A percentile compares a stretch with the other conserved stretches of the same genome.
These are phyloP conservation scores for Zoanthus sansibaricus DNA, from an alignment of 92 coral and sea anemone species.

Conservation along the genomic window DNA sequence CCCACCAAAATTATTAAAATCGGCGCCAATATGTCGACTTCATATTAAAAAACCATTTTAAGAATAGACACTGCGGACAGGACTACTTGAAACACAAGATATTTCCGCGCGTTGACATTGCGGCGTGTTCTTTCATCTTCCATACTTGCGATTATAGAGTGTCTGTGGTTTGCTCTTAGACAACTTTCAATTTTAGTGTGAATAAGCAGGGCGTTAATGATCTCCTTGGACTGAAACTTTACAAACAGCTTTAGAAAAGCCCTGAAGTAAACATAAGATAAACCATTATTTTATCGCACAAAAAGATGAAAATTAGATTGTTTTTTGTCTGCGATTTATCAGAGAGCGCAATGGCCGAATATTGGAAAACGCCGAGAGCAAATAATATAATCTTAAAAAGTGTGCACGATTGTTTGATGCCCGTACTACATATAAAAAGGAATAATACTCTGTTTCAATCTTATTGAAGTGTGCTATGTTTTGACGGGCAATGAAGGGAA, in stretches of 20 bases:
- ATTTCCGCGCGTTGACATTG: conserved; percentile 92
- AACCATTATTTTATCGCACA: conserved; percentile 60
- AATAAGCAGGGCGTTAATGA: conserved; percentile 89
- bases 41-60: conserved; percentile 45
- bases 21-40: conserved; percentile 47
- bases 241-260: conserved; percentile 63
- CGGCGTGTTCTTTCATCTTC: conserved; percentile 81
- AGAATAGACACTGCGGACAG: conserved; percentile 47
- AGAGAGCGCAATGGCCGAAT: conserved; percentile 33
- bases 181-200: conserved; percentile 70
- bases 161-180: conserved; percentile 65
- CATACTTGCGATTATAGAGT: conserved; percentile 71
- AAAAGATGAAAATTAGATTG: conserved; percentile 17
- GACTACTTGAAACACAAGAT: conserved; percentile 83
- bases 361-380: conserved; percentile 38
- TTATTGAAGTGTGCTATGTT: conserved; percentile 41
- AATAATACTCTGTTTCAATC: conserved; percentile 27
- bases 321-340: conserved; percentile 28
- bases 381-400: conserved; percentile 24
- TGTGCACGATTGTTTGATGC: conserved; percentile 5
- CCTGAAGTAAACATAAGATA: conserved; percentile 64
- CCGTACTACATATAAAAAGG: background rate
- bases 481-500: conserved; percentile 79
- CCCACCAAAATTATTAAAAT: conserved; percentile 42
- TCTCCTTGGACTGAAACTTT: conserved; percentile 65